Conservation (phyloP, 2,113 vertebrate genomes). For the Peromyscus maniculatus region DNA sequence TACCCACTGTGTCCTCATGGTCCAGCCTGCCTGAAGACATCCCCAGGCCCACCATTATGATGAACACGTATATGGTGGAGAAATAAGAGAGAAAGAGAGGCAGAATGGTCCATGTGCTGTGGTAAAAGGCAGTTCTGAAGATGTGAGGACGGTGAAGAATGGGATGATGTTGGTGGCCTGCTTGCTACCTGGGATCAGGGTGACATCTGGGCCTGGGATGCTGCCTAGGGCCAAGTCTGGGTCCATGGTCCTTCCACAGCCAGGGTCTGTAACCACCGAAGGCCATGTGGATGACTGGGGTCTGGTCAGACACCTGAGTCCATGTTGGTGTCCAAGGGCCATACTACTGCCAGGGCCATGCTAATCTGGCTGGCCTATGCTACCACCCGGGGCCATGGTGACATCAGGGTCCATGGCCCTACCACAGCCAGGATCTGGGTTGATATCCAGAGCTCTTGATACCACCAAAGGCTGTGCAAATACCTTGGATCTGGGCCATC, state of each 20-base stretch:
- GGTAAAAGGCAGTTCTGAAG: neutral
- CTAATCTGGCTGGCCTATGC: no score
- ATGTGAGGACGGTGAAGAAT: no score
- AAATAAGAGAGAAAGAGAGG: neutral
- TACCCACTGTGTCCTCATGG: no score
- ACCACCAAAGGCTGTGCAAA: no score
- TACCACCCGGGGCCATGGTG: neutral
- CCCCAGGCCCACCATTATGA: neutral
- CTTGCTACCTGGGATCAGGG: neutral
- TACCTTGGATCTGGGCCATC: no score
- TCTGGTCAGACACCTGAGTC: no score
- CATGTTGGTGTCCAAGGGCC: no score
- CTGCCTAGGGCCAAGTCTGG: neutral
- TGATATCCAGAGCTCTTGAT: no score
- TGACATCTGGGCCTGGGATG: neutral
- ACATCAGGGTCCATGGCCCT: neutral
- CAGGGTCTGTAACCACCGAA: no score
- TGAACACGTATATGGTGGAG: neutral
- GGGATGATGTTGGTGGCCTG: neutral
- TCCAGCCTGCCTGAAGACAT: neutral
- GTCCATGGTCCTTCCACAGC: neutral
- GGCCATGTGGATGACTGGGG: no score
- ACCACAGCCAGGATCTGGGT: neutral
- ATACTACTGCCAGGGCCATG: no score
- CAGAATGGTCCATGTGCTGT: neutral